Percentiles rank a stretch among this genome's conserved stretches.
phyloP scores from a whole-genome alignment of 2,113 vertebrate genomes.

The Cyprinus carpio region DNA sequence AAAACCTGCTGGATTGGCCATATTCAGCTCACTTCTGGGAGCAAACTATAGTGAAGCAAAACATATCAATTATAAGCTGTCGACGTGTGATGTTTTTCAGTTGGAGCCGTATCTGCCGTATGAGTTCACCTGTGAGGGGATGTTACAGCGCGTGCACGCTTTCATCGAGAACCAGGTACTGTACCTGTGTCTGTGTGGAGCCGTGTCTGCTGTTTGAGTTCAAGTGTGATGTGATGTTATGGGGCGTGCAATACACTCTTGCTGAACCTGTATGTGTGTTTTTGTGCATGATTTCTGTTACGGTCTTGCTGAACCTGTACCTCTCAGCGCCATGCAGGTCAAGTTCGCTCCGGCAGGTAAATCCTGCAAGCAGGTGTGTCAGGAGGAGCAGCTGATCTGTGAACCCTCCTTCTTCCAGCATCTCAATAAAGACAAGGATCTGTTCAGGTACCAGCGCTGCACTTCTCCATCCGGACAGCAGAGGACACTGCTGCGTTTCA shows the following conservation, averaged over 20 bases:
- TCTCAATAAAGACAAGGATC: conserved; percentile 95
- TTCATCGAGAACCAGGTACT: conserved; percentile 96
- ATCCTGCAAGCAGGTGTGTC: conserved; percentile 96
- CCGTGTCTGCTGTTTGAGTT: too few species aligned
- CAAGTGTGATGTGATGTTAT: too few species aligned
- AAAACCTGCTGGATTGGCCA: too few species aligned
- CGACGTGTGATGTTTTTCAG: conserved; percentile 66
- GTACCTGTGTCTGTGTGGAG: conserved; percentile 68
- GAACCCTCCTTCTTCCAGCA: conserved; percentile 99
- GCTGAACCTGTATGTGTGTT: background rate
- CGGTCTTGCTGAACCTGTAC: conserved; percentile 70
- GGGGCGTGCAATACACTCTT: too few species aligned
- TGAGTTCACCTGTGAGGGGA: conserved; percentile 97
- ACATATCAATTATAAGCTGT: background rate
- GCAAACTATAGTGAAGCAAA: background rate
- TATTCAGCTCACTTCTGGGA: too few species aligned
- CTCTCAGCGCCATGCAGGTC: conserved; percentile 90
- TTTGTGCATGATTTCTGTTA: conserved; percentile 93
- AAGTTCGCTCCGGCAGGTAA: conserved; percentile 85
- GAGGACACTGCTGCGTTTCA: background rate
- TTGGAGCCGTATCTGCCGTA: conserved; percentile 97
- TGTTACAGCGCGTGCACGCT: conserved; percentile 96
- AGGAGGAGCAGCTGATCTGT: conserved; percentile 96
- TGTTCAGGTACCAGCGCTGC: conserved; percentile 76
- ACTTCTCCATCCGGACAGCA: background rate